Evolutionary conservation across 2,888 invertebrate species (phyloP), one percentile per base, ranked within the genome.

Genomic region (Stenotaenia linearis): DNA sequence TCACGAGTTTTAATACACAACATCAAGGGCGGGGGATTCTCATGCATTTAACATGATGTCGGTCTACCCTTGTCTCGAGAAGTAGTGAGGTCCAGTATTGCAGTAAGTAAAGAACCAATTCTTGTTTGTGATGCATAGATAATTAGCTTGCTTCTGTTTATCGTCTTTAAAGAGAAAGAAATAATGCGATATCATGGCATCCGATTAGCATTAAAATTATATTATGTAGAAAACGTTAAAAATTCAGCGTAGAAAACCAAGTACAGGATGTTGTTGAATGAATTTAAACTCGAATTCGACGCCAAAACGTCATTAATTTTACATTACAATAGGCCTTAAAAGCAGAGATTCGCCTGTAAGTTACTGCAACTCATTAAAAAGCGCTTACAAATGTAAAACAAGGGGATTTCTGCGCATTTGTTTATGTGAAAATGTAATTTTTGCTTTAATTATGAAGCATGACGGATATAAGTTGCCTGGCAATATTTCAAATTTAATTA

Each of bases 1-100:
- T 56, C 56, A 56, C 56, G 23, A 56, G 56, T 56, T 56, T 40
- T 56, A 56, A 56, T 56, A 56, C 56, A 56, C 56, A 56, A 56
- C 56, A 56, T 56, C 56, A 56, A 56, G 56, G 56, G 21, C 56
- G 56, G 56, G 56, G 23, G 56, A 56, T 21, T 23, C 56, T 56
- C 56, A 56, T 56, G 56, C 56, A 23, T 56, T n/a, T n/a, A 56
- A 23, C 18, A 56, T 56, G 9, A 56, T 21, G 2, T 18, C 21
- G 56, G 56, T 56, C 23, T 23, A 56, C 56, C 56, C 56, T 56
- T n/a, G 56, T 6, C 18, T 18, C 23, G 18, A 18, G 56, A 56
- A 56, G 10, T 56, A 56, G 56, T 10, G 56, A 18, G 23, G 23
- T 56, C 56, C 23, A 18, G 23, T 56, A 21, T 56, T 5, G 56